Percentiles rank a stretch among this genome's conserved stretches.
Evolutionary conservation across 2,888 invertebrate genomes (phyloP).

Genomic region (Apamea epomidion): DNA sequence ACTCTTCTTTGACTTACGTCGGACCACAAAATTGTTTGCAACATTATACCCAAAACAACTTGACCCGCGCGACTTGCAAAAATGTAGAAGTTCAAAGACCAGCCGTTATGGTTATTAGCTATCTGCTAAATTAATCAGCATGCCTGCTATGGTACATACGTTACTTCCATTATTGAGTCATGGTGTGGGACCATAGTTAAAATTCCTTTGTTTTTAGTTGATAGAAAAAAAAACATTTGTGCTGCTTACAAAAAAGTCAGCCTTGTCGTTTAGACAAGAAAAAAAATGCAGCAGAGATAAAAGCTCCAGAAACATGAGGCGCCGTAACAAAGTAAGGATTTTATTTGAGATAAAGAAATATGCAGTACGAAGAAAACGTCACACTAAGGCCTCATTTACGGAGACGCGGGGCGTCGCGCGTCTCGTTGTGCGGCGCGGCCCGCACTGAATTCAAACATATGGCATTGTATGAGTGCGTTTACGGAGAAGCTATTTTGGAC

Average conservation of each 20-base stretch:
- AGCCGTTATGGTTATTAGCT: constrained; percentile 32
- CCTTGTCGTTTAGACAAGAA: neutral
- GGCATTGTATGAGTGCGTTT: too few species aligned
- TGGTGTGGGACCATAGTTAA: constrained; percentile 42
- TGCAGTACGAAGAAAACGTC: neutral
- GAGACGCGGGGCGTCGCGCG: too few species aligned
- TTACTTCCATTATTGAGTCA: constrained; percentile 60
- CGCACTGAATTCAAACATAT: too few species aligned
- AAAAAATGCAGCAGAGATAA: neutral
- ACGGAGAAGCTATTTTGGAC: too few species aligned
- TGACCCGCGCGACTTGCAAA: constrained; percentile 27
- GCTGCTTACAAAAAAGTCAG: neutral
- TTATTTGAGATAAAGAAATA: neutral
- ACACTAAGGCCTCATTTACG: too few species aligned
- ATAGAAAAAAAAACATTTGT: neutral
- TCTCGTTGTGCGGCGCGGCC: too few species aligned
- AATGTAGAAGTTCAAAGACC: constrained; percentile 36
- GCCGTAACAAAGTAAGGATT: too few species aligned
- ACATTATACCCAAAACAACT: constrained; percentile 32
- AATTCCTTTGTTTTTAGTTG: constrained; percentile 45
- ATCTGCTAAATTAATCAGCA: constrained; percentile 66
- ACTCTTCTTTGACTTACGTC: constrained; percentile 38
- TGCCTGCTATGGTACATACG: constrained; percentile 48
- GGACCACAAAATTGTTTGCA: constrained; percentile 32
- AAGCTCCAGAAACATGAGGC: neutral